Base-by-base conservation (phyloP, 2,888 invertebrate genomes). In the Sarcophaga caerulescens region DNA sequence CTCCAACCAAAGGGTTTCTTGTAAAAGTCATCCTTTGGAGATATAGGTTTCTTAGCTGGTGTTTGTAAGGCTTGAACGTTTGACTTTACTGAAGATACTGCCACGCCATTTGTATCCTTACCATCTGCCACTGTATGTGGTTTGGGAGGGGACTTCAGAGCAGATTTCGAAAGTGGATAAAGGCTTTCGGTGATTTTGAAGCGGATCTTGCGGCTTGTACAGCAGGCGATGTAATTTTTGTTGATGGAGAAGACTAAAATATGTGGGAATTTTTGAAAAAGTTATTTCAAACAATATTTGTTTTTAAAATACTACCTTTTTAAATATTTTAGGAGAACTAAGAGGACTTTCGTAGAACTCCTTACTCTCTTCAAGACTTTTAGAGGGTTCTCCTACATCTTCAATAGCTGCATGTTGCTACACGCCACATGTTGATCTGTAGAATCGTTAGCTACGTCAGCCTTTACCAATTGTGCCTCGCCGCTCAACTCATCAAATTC, bases 1-100 rank as follows among this genome's bases (percentile, higher is more conserved):
- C 95, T 95, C 98, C 98, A 97, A 11, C 96, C 96, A 80, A 95
- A 95, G 0, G 95, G 95, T 90, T 95, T 94, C 85, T 84, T 88
- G 93, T 93, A 94, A n/a, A n/a, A 90, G 11, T 89, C 85, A 84
- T 91, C 92, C 82, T 90, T 87, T 0, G 89, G 82, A 5, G 88
- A 87, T 19, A 87, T 59, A 3, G 87, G 21, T 69, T 87, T 88
- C 25, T 85, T 86, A n/a, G 12, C 17, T 11, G 45, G 19, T 11
- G 74, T 19, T 23, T 35, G 45, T 17, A 47, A n/a, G 0, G 23
- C 44, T 21, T 35, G 17, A 17, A 71, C 11, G 52, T 47, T 65
- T 12, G 71, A 8, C 23, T 81, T 71, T 14, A 71, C 17, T 3
- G 68, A 47, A n/a, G 77, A 59, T 1, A 63, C 25, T 14, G 69